Base-by-base conservation (phyloP, 2,797 vertebrate genomes). In the Muscicapa striata region DNA sequence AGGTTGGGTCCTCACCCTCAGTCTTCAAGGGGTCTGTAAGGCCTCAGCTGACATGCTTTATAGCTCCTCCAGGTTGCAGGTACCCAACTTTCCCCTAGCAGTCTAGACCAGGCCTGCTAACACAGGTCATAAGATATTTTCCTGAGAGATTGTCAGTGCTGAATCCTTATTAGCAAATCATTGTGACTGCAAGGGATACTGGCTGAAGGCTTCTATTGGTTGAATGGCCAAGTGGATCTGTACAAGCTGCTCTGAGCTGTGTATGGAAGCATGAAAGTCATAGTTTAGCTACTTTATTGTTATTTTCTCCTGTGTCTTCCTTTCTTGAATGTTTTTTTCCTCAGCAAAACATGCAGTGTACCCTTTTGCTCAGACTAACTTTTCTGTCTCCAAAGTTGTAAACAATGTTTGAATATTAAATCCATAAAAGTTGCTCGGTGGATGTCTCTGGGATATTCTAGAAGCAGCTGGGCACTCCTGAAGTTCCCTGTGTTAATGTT, bases 371-470 rank as follows among this genome's bases (percentile, higher is more conserved):
- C 36, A 48, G 57, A 74, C 32, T 54, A 86, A 70, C 48, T 40
- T 48, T 21, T 46, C 36, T 41, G 26, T 52, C 40, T 67, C 52
- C 41, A 46, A 63, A 72, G 23, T 5, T 62, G 24, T 49, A n/a
- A 68, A 20, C 15, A 29, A 19, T 19, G 14, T 34, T 73, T 64
- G 62, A 69, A n/a, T 34, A 32, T 26, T 19, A 67, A 87, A n/a
- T n/a, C 15, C 3, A 23, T 68, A 21, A 17, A 46, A 20, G 18
- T 15, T 8, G 54, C 30, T 9, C 10, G 30, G 13, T 41, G 5
- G 0, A 2, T 29, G 27, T 63, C 45, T 66, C 21, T 63, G 24
- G 46, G 48, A 4, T 58, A 12, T 24, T 67, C 3, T 5, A 7
- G 30, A 32, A 40, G 63, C 18, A 61, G 34, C 18, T 79, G 74